These are phyloP conservation scores for Hormaphis cornu DNA, from an alignment of 1,140 invertebrate species.

Conservation along the genomic window DNA sequence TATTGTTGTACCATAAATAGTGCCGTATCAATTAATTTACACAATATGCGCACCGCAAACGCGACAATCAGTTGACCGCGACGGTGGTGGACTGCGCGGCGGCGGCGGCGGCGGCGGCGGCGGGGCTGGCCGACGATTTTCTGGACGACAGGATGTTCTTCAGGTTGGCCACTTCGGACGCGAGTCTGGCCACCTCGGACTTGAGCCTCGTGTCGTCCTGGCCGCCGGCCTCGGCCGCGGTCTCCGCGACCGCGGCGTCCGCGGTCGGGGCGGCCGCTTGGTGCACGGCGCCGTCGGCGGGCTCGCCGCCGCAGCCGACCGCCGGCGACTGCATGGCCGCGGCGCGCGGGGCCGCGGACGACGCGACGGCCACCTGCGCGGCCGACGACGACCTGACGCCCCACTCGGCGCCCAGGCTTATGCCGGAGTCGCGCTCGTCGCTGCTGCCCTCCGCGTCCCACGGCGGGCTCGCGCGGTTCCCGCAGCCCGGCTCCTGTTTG, in stretches of 20 bases:
- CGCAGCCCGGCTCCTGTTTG: slow-evolving; percentile 62
- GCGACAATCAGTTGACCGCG: slow-evolving; percentile 2
- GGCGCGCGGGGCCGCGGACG: slow-evolving; percentile 52
- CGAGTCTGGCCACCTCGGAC: slow-evolving; percentile 73
- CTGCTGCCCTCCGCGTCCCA: slow-evolving; percentile 76
- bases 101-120: background rate
- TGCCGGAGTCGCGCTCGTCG: slow-evolving; percentile 78
- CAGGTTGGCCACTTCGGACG: slow-evolving; percentile 83
- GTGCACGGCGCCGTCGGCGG: slow-evolving; percentile 49
- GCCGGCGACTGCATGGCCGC: slow-evolving; percentile 78
- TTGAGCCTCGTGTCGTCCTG: slow-evolving; percentile 57
- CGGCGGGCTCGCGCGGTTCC: slow-evolving; percentile 57
- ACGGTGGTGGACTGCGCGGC: slow-evolving; percentile 14
- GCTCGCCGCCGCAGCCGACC: slow-evolving; percentile 72
- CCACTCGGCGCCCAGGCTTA: slow-evolving; percentile 68
- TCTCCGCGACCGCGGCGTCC: slow-evolving; percentile 41
- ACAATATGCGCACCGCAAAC: background rate
- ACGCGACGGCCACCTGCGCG: slow-evolving; percentile 43
- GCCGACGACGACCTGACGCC: slow-evolving; percentile 39
- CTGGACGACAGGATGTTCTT: slow-evolving; percentile 49
- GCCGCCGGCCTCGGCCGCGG: slow-evolving; percentile 42
- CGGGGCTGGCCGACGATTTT: background rate
- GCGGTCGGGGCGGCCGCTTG: slow-evolving; percentile 34
- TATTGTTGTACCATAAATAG: too few relatives aligned
- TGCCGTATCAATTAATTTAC: too few relatives aligned